Evolutionary conservation across 2,797 vertebrate species (phyloP).

Genomic region (Melanitta fusca): DNA sequence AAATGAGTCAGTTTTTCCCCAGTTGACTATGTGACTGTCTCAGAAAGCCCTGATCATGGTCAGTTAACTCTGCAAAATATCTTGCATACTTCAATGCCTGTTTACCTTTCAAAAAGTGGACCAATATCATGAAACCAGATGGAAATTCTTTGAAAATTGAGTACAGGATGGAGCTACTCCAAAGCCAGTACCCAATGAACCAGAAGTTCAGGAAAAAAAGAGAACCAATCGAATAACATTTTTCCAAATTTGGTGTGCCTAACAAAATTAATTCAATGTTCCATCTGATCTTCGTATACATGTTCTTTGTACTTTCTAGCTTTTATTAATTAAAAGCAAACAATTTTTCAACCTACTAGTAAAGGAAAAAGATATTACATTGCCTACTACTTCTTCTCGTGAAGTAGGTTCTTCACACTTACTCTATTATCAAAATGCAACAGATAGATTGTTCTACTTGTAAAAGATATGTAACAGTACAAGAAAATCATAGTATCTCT

Average conservation of each 20-base stretch:
- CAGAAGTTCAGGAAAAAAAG: not conserved
- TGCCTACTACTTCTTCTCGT: not conserved
- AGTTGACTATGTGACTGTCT: not conserved
- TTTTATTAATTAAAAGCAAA: not conserved
- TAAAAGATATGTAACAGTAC: not conserved
- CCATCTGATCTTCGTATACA: not conserved
- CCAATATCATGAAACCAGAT: conserved; percentile 19
- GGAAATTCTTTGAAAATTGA: conserved; percentile 32
- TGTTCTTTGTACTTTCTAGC: not conserved
- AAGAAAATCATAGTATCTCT: not conserved
- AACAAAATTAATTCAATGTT: not conserved
- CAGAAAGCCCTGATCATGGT: not conserved
- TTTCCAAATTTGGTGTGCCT: not conserved
- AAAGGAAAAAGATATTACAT: not conserved
- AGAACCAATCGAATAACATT: not conserved
- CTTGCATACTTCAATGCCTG: not conserved
- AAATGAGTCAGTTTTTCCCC: conserved; percentile 43
- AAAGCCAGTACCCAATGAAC: not conserved
- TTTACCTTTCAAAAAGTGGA: conserved; percentile 35
- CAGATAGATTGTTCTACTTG: not conserved
- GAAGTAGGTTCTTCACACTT: not conserved
- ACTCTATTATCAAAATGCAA: not conserved
- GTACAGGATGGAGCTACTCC: not conserved
- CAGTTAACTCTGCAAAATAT: conserved; percentile 9
- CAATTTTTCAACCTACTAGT: not conserved